Evolutionary conservation across 2,797 vertebrate species (phyloP).

Genomic region (Masticophis lateralis): DNA sequence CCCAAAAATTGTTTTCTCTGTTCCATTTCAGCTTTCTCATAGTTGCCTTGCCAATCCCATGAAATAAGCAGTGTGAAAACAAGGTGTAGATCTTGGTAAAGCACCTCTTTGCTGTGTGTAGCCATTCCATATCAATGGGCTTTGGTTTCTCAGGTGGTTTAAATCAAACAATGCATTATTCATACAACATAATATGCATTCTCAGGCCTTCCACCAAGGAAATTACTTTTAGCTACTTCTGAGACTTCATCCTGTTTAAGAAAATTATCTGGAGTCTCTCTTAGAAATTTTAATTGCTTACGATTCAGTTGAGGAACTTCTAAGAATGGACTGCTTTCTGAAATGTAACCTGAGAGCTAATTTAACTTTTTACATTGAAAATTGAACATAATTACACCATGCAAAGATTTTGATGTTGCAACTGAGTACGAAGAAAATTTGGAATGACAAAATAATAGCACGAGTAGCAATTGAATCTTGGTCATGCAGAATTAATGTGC

Average conservation of each 20-base stretch:
- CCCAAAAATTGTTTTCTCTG: not conserved
- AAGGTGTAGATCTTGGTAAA: not conserved
- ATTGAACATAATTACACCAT: slow-evolving; percentile 59
- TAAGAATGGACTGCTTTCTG: slow-evolving; percentile 63
- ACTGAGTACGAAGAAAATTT: slow-evolving; percentile 53
- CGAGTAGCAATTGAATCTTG: slow-evolving; percentile 48
- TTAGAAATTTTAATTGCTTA: slow-evolving; percentile 62
- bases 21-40: not conserved
- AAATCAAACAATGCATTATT: slow-evolving; percentile 66
- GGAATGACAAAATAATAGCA: slow-evolving; percentile 66
- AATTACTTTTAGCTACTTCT: slow-evolving; percentile 67
- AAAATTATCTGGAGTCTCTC: slow-evolving; percentile 56
- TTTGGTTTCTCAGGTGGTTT: slow-evolving; percentile 52
- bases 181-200: slow-evolving; percentile 53
- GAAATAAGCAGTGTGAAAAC: not conserved
- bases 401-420: slow-evolving; percentile 57
- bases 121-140: not conserved
- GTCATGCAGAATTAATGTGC: slow-evolving; percentile 49
- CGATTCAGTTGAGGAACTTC: slow-evolving; percentile 65
- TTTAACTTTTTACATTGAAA: slow-evolving; percentile 45
- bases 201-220: slow-evolving; percentile 56
- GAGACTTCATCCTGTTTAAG: slow-evolving; percentile 54
- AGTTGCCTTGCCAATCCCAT: not conserved
- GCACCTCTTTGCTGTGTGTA: slow-evolving; percentile 15
- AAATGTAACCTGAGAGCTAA: slow-evolving; percentile 62